These are phyloP conservation scores for Drosophila elegans DNA, from an alignment of 1,140 invertebrate genomes.

Conservation along the genomic window DNA sequence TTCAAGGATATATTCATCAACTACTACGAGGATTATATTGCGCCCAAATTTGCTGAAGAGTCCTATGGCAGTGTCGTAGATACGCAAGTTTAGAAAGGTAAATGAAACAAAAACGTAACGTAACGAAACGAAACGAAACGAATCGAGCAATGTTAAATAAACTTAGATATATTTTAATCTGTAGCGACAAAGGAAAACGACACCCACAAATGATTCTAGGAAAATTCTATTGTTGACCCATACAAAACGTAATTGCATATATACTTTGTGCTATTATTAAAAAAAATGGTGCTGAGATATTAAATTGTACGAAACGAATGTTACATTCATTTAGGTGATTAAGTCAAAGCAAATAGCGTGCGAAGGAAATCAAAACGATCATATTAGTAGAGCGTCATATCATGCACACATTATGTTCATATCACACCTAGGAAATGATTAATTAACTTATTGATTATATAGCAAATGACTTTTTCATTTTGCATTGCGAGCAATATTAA, in stretches of 20 bases:
- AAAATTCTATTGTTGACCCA: constrained; percentile 57
- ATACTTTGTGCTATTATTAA: constrained; percentile 62
- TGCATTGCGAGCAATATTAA: constrained; percentile 53
- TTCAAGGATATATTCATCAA: constrained; percentile 75
- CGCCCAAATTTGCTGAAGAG: constrained; percentile 70
- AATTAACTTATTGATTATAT: constrained; percentile 33
- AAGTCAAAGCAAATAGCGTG: constrained; percentile 40
- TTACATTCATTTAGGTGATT: constrained; percentile 63
- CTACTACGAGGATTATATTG: constrained; percentile 72
- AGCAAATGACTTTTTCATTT: constrained; percentile 60
- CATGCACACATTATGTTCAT: constrained; percentile 62
- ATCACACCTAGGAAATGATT: constrained; percentile 50
- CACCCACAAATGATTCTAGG: constrained; percentile 27
- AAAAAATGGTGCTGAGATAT: constrained; percentile 69
- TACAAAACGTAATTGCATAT: constrained; percentile 32
- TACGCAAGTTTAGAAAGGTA: constrained; percentile 59
- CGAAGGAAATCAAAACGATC: constrained; percentile 40
- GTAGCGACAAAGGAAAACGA: constrained; percentile 36
- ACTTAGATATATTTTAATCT: constrained; percentile 49
- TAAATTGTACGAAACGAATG: constrained; percentile 68
- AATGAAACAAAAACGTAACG: background rate
- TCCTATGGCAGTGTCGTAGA: constrained; percentile 67
- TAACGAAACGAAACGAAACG: background rate
- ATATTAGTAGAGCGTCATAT: constrained; percentile 53
- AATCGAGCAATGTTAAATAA: constrained; percentile 27